Conservation (phyloP, 2,113 vertebrate genomes). For the Phrynosoma platyrhinos region DNA sequence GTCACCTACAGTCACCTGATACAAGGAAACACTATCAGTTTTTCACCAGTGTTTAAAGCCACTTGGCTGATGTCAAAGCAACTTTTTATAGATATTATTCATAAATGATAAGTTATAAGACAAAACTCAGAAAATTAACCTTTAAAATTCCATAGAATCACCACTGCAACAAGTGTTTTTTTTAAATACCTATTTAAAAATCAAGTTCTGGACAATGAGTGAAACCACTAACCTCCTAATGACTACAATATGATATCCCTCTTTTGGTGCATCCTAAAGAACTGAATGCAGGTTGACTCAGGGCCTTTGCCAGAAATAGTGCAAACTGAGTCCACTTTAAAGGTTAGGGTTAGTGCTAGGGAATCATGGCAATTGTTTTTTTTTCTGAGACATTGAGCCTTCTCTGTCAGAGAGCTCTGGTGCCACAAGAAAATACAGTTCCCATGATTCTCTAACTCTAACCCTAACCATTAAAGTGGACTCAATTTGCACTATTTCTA, state of each 20-base stretch:
- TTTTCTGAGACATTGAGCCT: too few relatives aligned
- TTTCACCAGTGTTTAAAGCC: constrained; percentile 40
- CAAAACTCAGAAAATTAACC: constrained; percentile 18
- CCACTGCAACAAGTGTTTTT: not conserved
- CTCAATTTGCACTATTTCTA: too few relatives aligned
- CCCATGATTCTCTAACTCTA: too few relatives aligned
- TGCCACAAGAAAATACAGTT: too few relatives aligned
- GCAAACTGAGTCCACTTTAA: too few relatives aligned
- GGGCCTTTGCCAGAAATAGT: too few relatives aligned
- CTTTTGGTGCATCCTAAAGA: not conserved
- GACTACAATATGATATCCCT: constrained; percentile 13
- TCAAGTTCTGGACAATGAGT: not conserved
- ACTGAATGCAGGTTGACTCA: constrained; percentile 10
- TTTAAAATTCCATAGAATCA: constrained; percentile 30
- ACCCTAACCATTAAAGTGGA: too few relatives aligned
- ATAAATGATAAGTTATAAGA: constrained; percentile 5
- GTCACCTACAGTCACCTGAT: not conserved
- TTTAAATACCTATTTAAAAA: too few relatives aligned
- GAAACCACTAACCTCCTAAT: constrained; percentile 4
- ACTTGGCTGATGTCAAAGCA: constrained; percentile 31
- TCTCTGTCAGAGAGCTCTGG: too few relatives aligned
- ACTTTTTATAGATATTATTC: constrained; percentile 34
- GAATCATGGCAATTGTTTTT: too few relatives aligned
- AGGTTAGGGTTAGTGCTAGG: too few relatives aligned
- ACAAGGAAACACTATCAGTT: constrained; percentile 6